Base-by-base conservation (phyloP, 2,113 vertebrate genomes). In the Ariopsis seemanni region DNA sequence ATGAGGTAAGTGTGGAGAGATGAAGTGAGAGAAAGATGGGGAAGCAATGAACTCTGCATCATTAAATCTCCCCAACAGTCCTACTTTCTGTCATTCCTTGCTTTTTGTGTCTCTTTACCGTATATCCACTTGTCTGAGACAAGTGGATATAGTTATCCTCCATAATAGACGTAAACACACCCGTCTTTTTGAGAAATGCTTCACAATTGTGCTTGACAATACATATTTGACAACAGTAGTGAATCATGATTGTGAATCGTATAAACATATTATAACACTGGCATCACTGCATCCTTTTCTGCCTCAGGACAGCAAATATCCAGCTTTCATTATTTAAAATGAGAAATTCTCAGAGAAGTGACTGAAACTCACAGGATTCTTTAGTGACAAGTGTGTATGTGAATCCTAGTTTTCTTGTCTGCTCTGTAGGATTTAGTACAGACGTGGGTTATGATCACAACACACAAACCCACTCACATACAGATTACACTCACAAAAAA, bases 271-370 rank as follows among this genome's bases (percentile, higher is more conserved):
- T 72, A 52, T 87, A 71, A 65, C 55, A 75, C 67, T 62, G 55
- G 34, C n/a, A 75, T 75, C 67, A 82, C 34, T 60, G 71, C 25
- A 27, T 53, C 52, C 52, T 50, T 69, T 82, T 67, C 34, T 78
- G 79, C 53, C 78, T 80, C 8, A 82, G 65, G 78, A 86, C 57
- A 63, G 58, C 22, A 75, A 82, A 25, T 52, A 83, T 48, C 30
- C 25, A 87, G 42, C 55, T 62, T 82, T 25, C 22, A n/a, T 87
- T 10, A 83, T 60, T 50, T 63, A 42, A 74, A 75, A 53, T n/a
- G 27, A 30, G 25, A 82, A 42, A 75, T 42, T 20, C 5, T 58
- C 50, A 48, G 20, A 20, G 65, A 4, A 72, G n/a, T 50, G 5
- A 42, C 18, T 55, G 27, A 50, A 57, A 55, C 18, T 25, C 34